Evolutionary conservation across 2,888 invertebrate genomes (phyloP), one percentile per base, ranked within the genome.

Genomic region (Isotomurus palustris): DNA sequence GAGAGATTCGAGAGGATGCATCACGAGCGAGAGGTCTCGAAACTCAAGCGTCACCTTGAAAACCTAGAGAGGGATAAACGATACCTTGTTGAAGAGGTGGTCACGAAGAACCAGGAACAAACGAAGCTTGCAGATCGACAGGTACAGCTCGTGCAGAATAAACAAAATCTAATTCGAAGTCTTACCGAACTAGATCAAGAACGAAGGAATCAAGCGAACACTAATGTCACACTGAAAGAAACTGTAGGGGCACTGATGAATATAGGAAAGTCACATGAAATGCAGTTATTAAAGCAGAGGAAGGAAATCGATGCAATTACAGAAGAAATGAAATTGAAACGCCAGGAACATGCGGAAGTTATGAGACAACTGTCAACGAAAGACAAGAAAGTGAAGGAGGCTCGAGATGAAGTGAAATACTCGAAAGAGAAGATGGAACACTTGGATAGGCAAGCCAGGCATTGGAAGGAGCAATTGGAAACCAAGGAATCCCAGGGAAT

Each of bases 391-490:
- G 49, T 64, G 2, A 21, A 40, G 8, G 61, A 61, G 21, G 8
- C 53, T 1, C 19, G 53, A 2, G 56, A 51, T 3, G 22, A 12
- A 1, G 27, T 47, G n/a, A 48, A 55, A 2, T 14, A 53, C 5
- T 38, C 62, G 0, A 8, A 28, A 2, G 41, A 55, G 3, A 64
- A 55, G 38, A 28, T 48, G 5, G 58, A 59, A 47, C 63, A 64
- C 14, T 38, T 65, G 36, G 47, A 57, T 38, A 27, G 64, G 10
- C 58, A 62, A 51, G 58, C 67, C 24, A 43, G 51, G n/a, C 60
- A 64, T 40, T 65, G 62, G 65, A 68, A 67, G 29, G 62, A 68
- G 53, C 65, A 67, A 41, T 27, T 59, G n/a, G 35, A 60, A 12
- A 57, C 59, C 29, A 62, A 65, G 41, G 64, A 64, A 17, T n/a